phyloP scores from a whole-genome alignment of 2,888 invertebrate species.

The Nymphalis c-album region DNA sequence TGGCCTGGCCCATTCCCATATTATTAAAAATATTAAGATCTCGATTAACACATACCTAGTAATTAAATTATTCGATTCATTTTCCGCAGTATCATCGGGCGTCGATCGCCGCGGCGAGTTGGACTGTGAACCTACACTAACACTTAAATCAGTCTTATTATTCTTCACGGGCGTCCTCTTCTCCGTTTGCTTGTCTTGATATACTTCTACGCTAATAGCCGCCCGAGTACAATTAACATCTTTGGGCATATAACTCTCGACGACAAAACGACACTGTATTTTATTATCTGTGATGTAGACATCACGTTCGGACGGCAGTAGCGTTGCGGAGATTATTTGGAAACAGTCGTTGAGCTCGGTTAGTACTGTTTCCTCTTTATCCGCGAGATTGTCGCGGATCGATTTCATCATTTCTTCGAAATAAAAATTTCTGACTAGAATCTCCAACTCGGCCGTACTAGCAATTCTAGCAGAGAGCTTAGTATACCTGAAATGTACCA shows the following conservation, averaged over 20 bases:
- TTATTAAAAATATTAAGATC: not conserved
- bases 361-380: constrained; percentile 71
- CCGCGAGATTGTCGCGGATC: constrained; percentile 74
- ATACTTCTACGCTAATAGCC: constrained; percentile 83
- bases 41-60: constrained; percentile 58
- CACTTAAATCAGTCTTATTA: constrained; percentile 77
- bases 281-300: constrained; percentile 73
- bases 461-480: constrained; percentile 91
- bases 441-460: constrained; percentile 87
- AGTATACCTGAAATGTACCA: constrained; percentile 80
- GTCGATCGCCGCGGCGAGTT: constrained; percentile 63
- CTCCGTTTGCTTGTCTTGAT: constrained; percentile 59
- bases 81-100: constrained; percentile 48
- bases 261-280: constrained; percentile 64
- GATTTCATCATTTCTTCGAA: constrained; percentile 91
- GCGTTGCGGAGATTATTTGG: constrained; percentile 76
- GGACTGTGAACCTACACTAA: constrained; percentile 58
- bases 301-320: constrained; percentile 80
- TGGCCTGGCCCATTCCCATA: too few species aligned
- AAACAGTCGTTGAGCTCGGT: constrained; percentile 82
- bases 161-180: constrained; percentile 65
- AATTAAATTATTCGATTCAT: constrained; percentile 60
- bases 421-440: constrained; percentile 87
- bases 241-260: constrained; percentile 81
- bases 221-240: constrained; percentile 84